These are phyloP conservation scores for Prorops nasuta DNA, from an alignment of 1,140 invertebrate species.

Conservation along the genomic window DNA sequence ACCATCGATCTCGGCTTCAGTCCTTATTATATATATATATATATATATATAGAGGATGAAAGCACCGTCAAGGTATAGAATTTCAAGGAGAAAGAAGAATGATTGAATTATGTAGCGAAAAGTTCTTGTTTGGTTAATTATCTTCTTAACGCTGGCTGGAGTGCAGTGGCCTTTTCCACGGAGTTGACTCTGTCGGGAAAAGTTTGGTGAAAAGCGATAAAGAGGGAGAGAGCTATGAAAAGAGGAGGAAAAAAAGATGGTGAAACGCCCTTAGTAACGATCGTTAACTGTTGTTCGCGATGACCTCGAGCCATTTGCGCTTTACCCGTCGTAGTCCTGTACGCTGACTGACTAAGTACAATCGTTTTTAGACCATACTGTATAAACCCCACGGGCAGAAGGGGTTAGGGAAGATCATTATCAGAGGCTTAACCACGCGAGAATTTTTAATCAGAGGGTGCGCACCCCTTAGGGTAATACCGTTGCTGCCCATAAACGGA, in stretches of 20 bases:
- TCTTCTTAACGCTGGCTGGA: too few species aligned
- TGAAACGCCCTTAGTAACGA: slow-evolving; percentile 22
- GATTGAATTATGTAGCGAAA: too few species aligned
- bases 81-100: too few species aligned
- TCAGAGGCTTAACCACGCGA: slow-evolving; percentile 59
- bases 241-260: not conserved
- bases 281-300: slow-evolving; percentile 41
- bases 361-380: slow-evolving; percentile 50
- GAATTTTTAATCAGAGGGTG: slow-evolving; percentile 60
- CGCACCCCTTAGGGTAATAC: slow-evolving; percentile 53
- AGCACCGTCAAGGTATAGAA: too few species aligned
- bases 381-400: slow-evolving; percentile 47
- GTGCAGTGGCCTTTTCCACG: too few species aligned
- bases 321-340: slow-evolving; percentile 31
- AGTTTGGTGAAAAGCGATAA: too few species aligned
- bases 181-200: too few species aligned
- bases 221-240: too few species aligned
- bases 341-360: slow-evolving; percentile 53
- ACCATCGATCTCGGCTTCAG: too few species aligned
- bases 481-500: slow-evolving; percentile 30
- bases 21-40: too few species aligned
- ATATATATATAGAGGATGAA: too few species aligned
- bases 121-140: too few species aligned
- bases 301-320: slow-evolving; percentile 45
- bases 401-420: slow-evolving; percentile 56